Base-by-base conservation (phyloP, 2,797 vertebrate species). In the Catamblyrhynchus diadema region DNA sequence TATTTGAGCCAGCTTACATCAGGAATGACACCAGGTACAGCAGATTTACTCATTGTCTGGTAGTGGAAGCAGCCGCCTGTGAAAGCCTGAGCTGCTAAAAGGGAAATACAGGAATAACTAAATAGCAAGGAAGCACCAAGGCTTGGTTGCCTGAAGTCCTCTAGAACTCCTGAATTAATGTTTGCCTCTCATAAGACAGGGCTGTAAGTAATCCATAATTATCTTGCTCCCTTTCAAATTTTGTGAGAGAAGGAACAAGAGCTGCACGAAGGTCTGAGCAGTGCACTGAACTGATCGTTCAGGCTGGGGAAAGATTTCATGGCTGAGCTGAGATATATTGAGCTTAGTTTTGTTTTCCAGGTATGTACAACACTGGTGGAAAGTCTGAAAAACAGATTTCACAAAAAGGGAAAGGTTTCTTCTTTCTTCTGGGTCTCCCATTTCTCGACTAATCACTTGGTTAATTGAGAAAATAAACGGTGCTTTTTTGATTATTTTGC, bases 401-500 rank as follows among this genome's bases (percentile, higher is more conserved):
- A 74, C 28, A 67, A 53, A 78, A 77, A 90, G 27, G 12, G 42
- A 78, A 91, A 78, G 18, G 37, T 84, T 86, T 93, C 24, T 70
- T 85, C 64, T 90, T 90, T 90, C 67, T 89, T 86, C 75, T 62
- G 37, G 4, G 30, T 78, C 66, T 92, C 83, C 35, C 35, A 44
- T 85, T 93, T 81, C 72, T 85, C 14, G 6, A 61, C 47, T 93
- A 92, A 94, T 92, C 50, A 41, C 51, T 87, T 33, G 9, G 32
- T 95, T 96, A 87, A 87, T 62, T 81, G 69, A 95, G 61, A 64
- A 95, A 95, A 95, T 82, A 95, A 95, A 94, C 80, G 53, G 67
- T 77, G 32, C 32, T 73, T 81, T 91, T 90, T 74, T 54, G 30
- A 74, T 94, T 95, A 47, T 92, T 95, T 94, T 86, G 69, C 81